A percentile compares a stretch with the other conserved stretches of the same genome.
phyloP scores from a whole-genome alignment of 2,888 invertebrate genomes.

The Ormyrus labotus region DNA sequence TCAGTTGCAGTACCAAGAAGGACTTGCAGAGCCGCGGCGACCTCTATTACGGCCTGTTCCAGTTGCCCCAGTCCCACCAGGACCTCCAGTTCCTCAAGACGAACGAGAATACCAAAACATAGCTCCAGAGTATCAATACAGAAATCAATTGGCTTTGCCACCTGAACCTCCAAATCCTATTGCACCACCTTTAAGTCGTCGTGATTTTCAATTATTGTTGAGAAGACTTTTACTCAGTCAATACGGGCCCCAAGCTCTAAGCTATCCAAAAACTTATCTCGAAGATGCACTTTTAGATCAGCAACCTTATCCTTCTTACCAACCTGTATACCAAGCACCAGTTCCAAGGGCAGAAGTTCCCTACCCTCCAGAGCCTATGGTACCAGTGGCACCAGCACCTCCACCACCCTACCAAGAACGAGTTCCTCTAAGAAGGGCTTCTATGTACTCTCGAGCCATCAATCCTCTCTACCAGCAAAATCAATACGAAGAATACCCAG shows the following conservation, averaged over 20 bases:
- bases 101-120: conserved; percentile 67
- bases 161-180: conserved; percentile 78
- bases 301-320: conserved; percentile 73
- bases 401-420: conserved; percentile 67
- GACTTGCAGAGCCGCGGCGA: conserved; percentile 59
- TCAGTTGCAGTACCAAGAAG: conserved; percentile 63
- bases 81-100: conserved; percentile 58
- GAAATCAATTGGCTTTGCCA: conserved; percentile 70
- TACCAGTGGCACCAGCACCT: conserved; percentile 27
- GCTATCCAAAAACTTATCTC: conserved; percentile 71
- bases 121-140: conserved; percentile 67
- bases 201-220: conserved; percentile 83
- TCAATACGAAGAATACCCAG: conserved; percentile 71
- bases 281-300: conserved; percentile 73
- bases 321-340: conserved; percentile 72
- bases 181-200: conserved; percentile 83
- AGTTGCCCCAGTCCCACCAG: too few relatives aligned
- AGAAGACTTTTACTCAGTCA: conserved; percentile 82
- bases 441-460: conserved; percentile 62
- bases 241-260: conserved; percentile 71
- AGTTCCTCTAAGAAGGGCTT: conserved; percentile 66
- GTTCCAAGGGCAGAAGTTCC: conserved; percentile 65
- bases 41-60: conserved; percentile 63
- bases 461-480: conserved; percentile 66
- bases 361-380: conserved; percentile 49